Evolutionary conservation across 2,888 invertebrate genomes (phyloP), one percentile per base, ranked within the genome.

Genomic region (Eristalinus aeneus): DNA sequence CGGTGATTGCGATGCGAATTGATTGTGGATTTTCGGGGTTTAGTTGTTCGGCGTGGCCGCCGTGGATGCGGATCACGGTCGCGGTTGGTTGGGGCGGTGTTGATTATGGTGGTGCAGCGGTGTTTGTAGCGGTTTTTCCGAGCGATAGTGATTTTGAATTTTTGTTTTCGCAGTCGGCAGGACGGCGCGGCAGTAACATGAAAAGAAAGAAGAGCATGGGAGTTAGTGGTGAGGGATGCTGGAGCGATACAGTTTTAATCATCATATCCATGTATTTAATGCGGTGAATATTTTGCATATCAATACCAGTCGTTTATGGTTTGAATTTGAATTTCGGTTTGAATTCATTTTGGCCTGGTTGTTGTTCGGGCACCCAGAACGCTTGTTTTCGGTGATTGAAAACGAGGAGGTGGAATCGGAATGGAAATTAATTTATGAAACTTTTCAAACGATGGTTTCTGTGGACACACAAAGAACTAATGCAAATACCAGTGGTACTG

Each of bases 1-100:
- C 68, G 79, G 84, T 79, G 69, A 80, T 84, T 74, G 63, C 61
- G 69, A 71, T 84, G n/a, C 76, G 56, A 76, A 77, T 67, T 79
- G 79, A 77, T 65, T 78, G 46, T 27, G 54, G 63, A 67, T 86
- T 69, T 73, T 36, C 39, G 68, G 36, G 58, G 73, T 72, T 64
- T 68, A 69, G 65, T 46, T 16, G 53, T 56, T 64, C 39, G 65
- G 32, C 61, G 31, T 2, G 20, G 61, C 12, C 16, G 23, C 3
- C 23, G 11, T 4, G 56, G n/a, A 23, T 56, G 11, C 11, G 12
- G 23, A 56, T 56, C 23, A 56, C 23, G 23, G 11, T n/a, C 56
- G 27, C 32, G 61, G 61, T 56, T 8, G 56, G 22, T 22, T 56
- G 27, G 12, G 23, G 39, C 22, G 73, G 61, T 16, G 27, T 60